phyloP scores from a whole-genome alignment of 2,113 vertebrate species.

The Ammodytes dubius region DNA sequence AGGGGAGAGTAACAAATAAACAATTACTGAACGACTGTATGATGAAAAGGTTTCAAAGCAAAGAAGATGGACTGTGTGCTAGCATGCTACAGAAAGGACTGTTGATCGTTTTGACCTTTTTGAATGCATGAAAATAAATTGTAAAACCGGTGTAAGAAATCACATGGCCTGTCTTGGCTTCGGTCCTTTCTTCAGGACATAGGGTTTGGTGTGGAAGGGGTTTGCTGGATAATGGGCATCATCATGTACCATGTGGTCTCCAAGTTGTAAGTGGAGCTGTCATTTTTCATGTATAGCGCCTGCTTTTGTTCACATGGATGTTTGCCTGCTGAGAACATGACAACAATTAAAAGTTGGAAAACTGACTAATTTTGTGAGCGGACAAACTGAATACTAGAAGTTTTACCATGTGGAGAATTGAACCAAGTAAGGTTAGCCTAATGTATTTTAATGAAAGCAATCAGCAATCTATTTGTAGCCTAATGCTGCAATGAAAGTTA shows the following conservation, averaged over 20 bases:
- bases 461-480: neutral
- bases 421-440: neutral
- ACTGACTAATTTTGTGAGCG: neutral
- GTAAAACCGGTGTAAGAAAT: neutral
- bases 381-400: neutral
- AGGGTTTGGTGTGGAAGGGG: too few relatives aligned
- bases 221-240: neutral
- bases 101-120: neutral
- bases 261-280: neutral
- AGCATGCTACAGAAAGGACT: neutral
- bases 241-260: neutral
- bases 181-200: neutral
- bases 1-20: neutral
- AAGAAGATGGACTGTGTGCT: neutral
- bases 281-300: neutral
- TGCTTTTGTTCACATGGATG: neutral
- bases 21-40: neutral
- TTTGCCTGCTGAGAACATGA: neutral
- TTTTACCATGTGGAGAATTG: neutral
- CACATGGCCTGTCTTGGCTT: neutral
- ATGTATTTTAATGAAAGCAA: neutral
- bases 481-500: neutral
- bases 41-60: neutral
- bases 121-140: neutral
- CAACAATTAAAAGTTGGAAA: neutral